phyloP scores from a whole-genome alignment of 2,888 invertebrate species.

The Heliconius erato region DNA sequence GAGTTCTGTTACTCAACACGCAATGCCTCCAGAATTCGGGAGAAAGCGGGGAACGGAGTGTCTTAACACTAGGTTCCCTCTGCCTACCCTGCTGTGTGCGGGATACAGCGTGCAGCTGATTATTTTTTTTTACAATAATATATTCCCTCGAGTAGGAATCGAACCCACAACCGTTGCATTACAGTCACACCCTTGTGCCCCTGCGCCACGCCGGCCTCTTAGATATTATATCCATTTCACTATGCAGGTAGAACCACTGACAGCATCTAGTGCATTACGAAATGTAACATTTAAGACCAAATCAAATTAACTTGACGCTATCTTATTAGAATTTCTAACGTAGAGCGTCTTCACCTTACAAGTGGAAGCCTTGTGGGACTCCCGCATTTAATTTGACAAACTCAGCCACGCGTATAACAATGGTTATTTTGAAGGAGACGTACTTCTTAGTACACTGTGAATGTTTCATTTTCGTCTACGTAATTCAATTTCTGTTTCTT shows the following conservation, averaged over 20 bases:
- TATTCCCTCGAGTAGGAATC: neutral
- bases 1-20: too few relatives aligned
- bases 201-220: too few relatives aligned
- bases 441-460: slow-evolving; percentile 16
- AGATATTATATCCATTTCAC: too few relatives aligned
- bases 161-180: neutral
- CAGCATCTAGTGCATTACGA: neutral
- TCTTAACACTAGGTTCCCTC: too few relatives aligned
- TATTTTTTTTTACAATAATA: too few relatives aligned
- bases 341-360: neutral
- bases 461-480: slow-evolving; percentile 35
- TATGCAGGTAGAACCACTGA: too few relatives aligned
- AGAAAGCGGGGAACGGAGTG: too few relatives aligned
- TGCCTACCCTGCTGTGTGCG: too few relatives aligned
- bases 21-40: too few relatives aligned
- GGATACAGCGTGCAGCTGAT: too few relatives aligned
- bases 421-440: slow-evolving; percentile 21
- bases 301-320: neutral
- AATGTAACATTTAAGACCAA: neutral
- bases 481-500: slow-evolving; percentile 46
- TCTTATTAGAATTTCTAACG: slow-evolving; percentile 5
- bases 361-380: slow-evolving; percentile 24
- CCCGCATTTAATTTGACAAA: slow-evolving; percentile 29
- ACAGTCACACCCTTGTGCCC: neutral
- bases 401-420: slow-evolving; percentile 25